Evolutionary conservation across 2,113 vertebrate genomes (phyloP).

Genomic region (Centrocercus urophasianus): DNA sequence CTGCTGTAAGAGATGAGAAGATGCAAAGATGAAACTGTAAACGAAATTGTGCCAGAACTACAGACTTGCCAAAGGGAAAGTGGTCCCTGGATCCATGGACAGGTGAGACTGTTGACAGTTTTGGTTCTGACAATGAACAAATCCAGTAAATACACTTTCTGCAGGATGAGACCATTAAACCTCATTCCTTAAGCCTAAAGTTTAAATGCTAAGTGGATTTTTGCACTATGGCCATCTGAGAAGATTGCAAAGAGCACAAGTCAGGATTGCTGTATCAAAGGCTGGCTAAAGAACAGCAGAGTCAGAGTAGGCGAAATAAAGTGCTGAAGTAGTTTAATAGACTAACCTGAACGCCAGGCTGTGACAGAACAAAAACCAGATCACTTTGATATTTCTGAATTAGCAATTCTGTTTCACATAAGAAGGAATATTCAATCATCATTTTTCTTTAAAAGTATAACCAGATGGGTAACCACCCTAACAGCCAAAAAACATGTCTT

Average conservation of each 20-base stretch:
- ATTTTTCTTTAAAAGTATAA: slow-evolving; percentile 71
- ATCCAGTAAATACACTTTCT: neutral
- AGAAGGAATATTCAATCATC: slow-evolving; percentile 68
- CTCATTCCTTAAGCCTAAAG: neutral
- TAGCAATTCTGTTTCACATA: slow-evolving; percentile 70
- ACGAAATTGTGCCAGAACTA: neutral
- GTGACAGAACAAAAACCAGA: slow-evolving; percentile 75
- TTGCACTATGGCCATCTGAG: neutral
- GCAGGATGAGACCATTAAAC: neutral
- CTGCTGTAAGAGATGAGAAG: neutral
- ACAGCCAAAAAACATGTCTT: slow-evolving; percentile 62
- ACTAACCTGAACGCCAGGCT: slow-evolving; percentile 64
- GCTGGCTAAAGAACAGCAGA: slow-evolving; percentile 32
- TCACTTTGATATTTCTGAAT: slow-evolving; percentile 70
- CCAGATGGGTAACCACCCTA: slow-evolving; percentile 67
- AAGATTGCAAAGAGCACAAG: neutral
- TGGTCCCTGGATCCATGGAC: neutral
- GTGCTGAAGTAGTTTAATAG: slow-evolving; percentile 62
- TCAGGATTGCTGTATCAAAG: neutral
- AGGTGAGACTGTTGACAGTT: neutral
- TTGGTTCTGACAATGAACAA: neutral
- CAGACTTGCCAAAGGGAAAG: neutral
- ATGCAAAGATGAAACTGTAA: neutral
- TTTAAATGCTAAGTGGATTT: slow-evolving; percentile 24
- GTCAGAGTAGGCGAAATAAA: slow-evolving; percentile 49